A percentile compares a stretch with the other conserved stretches of the same genome.
Conservation (phyloP, 2,888 invertebrate species). For the Erebia aethiops region DNA sequence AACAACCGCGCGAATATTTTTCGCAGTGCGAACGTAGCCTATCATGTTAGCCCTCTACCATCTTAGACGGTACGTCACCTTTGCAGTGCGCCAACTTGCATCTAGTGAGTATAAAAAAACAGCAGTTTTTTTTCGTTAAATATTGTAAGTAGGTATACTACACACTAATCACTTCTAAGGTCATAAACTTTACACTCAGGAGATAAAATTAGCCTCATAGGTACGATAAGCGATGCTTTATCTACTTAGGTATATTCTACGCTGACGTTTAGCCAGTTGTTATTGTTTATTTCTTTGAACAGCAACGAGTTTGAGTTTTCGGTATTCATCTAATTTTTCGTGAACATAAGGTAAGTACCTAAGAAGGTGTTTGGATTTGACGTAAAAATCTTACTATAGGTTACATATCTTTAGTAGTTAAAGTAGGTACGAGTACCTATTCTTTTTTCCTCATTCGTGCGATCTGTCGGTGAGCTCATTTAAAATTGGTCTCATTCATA, state of each 20-base stretch:
- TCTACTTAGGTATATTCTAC: slow-evolving; percentile 2
- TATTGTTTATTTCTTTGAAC: slow-evolving; percentile 1
- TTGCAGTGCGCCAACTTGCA: too few relatives aligned
- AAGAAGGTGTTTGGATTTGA: not conserved
- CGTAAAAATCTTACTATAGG: too few relatives aligned
- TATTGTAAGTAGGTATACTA: not conserved
- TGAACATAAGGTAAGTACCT: not conserved
- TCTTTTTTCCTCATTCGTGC: too few relatives aligned
- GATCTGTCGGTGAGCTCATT: too few relatives aligned
- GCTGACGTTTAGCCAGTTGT: not conserved
- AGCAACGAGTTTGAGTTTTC: not conserved
- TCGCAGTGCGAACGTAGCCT: too few relatives aligned
- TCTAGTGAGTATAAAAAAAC: too few relatives aligned
- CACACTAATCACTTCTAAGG: slow-evolving; percentile 41
- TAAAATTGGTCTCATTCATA: too few relatives aligned
- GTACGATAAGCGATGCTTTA: slow-evolving; percentile 29
- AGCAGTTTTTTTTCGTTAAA: not conserved
- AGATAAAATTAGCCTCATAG: slow-evolving; percentile 42
- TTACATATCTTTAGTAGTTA: too few relatives aligned
- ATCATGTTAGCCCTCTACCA: too few relatives aligned
- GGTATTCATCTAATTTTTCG: not conserved
- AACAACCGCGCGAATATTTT: too few relatives aligned
- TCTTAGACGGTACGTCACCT: too few relatives aligned
- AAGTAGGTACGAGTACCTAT: too few relatives aligned
- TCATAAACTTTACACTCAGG: slow-evolving; percentile 58